Evolutionary conservation across 2,888 invertebrate genomes (phyloP).

Genomic region (Pardosa pseudoannulata): DNA sequence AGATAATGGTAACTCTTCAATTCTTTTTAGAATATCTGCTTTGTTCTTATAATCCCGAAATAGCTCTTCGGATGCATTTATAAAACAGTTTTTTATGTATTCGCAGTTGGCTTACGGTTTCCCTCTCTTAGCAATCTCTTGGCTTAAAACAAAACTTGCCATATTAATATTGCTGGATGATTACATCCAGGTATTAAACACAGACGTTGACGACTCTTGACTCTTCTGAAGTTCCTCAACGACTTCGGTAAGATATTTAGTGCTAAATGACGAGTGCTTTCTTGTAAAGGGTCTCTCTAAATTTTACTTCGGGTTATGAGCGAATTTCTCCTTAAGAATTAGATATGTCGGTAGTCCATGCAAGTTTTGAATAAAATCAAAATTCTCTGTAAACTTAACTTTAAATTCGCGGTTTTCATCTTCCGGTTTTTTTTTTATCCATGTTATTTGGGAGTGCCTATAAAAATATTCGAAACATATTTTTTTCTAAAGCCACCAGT

Average conservation of each 20-base stretch:
- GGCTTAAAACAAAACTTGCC: constrained; percentile 6
- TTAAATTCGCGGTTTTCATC: no score
- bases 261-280: constrained; percentile 24
- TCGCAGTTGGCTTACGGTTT: no score
- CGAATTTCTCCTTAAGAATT: constrained; percentile 20
- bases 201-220: constrained; percentile 24
- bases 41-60: constrained; percentile 17
- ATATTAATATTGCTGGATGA: constrained; percentile 33
- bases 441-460: no score
- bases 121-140: constrained; percentile 11
- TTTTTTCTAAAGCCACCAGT: no score
- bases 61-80: constrained; percentile 21
- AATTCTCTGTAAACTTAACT: not conserved
- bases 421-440: not conserved
- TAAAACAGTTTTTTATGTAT: constrained; percentile 18
- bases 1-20: constrained; percentile 24
- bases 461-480: no score
- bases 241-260: constrained; percentile 28
- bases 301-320: constrained; percentile 25
- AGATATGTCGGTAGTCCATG: constrained; percentile 21
- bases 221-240: constrained; percentile 41
- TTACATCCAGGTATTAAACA: constrained; percentile 37
- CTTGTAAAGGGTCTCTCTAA: constrained; percentile 25
- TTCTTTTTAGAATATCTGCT: not conserved
- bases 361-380: not conserved